Base-by-base conservation (phyloP, 2,888 invertebrate species). In the Drepana falcataria region DNA sequence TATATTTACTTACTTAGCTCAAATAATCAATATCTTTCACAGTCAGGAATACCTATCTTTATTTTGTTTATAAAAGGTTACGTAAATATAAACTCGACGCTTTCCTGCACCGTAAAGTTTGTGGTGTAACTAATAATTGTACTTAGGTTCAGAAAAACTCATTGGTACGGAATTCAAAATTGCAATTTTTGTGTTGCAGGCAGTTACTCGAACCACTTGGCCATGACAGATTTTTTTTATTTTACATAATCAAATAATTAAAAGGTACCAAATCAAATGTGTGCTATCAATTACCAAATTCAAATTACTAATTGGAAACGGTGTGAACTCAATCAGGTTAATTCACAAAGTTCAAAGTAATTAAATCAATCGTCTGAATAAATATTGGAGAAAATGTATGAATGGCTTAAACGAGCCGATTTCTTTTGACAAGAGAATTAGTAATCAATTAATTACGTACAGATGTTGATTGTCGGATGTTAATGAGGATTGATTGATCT, bases 211-310 rank as follows among this genome's bases (percentile, higher is more conserved):
- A 21, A 35, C 52, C 2, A 65, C 56, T 37, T 55, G 5, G 3
- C 1, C 4, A 4, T 37, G 48, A 59, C 51, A 58, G 58, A 58
- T 59, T 61, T 34, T 55, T 54, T 52, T 37, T 44, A 55, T 55
- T 54, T 2, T 53, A 51, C 57, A 65, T 61, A 3, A 44, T 9
- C 9, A 44, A 44, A 7, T 9, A 2, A 44, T 2, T 9, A 9
- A 9, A 9, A 9, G 9, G 9, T 9, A 44, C 9, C 9, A 44
- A 44, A 9, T 9, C 6, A 44, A 9, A 9, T 6, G 6, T 44
- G 9, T 9, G 44, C 9, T 44, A 44, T 9, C 44, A 44, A 44
- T 44, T 44, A 9, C 44, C 44, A 44, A 44, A 44, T 9, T 9
- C 6, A 9, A 44, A 44, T 44, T 44, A 44, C 6, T 44, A 9